Percentiles rank a stretch among this genome's conserved stretches.
Evolutionary conservation across 2,113 vertebrate genomes (phyloP).

Genomic region (pig (Sus scrofa)): DNA sequence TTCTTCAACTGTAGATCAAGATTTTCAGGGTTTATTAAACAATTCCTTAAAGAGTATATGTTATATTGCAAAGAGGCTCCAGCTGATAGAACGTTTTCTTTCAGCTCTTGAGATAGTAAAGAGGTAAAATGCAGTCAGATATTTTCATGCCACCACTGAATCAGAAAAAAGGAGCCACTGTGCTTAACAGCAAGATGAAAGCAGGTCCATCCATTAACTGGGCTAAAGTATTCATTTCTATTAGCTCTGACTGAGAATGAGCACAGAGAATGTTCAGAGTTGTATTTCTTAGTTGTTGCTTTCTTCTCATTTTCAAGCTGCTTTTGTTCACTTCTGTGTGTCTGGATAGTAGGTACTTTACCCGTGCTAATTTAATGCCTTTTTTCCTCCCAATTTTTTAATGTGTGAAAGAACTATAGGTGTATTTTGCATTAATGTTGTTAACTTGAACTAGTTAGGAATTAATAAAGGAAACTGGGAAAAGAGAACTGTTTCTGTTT

Average conservation of each 20-base stretch:
- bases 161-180: constrained; percentile 84
- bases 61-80: constrained; percentile 23
- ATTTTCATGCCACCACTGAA: constrained; percentile 87
- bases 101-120: constrained; percentile 86
- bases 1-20: background rate
- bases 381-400: constrained; percentile 87
- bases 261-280: constrained; percentile 77
- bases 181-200: constrained; percentile 87
- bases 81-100: constrained; percentile 72
- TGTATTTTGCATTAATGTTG: constrained; percentile 82
- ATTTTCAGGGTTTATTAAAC: constrained; percentile 32
- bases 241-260: constrained; percentile 76
- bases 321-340: constrained; percentile 87
- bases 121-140: constrained; percentile 82
- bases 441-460: constrained; percentile 81
- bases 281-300: constrained; percentile 75
- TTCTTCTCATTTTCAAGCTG: constrained; percentile 79
- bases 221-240: constrained; percentile 85
- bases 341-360: constrained; percentile 87
- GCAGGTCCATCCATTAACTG: constrained; percentile 83
- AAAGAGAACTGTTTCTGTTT: constrained; percentile 84
- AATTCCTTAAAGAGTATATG: constrained; percentile 57
- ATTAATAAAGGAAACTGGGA: constrained; percentile 88
- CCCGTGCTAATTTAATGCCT: constrained; percentile 88
- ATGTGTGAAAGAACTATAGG: constrained; percentile 89